Conservation (phyloP, 2,797 vertebrate species). For the Falco rusticolus region DNA sequence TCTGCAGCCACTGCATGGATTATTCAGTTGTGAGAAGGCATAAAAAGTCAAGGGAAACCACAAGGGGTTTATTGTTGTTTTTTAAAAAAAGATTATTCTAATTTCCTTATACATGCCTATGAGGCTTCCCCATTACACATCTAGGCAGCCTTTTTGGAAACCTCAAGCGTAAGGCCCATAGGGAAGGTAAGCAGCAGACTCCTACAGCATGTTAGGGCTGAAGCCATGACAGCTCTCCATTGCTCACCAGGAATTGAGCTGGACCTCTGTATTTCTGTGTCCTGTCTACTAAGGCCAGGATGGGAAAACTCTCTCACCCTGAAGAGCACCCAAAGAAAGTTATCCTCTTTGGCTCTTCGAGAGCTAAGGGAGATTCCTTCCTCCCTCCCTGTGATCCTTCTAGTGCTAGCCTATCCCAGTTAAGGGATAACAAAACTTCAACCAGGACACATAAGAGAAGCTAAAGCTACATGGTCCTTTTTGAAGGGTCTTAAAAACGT, state of each 20-base stretch:
- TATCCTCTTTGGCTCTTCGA: neutral
- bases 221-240: neutral
- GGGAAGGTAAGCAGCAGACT: neutral
- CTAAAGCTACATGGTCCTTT: neutral
- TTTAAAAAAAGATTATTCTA: neutral
- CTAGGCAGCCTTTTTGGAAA: neutral
- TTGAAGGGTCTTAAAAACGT: neutral
- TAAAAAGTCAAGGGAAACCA: neutral
- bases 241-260: neutral
- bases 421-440: neutral
- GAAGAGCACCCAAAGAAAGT: neutral
- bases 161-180: neutral
- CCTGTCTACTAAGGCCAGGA: neutral
- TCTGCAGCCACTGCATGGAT: neutral
- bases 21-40: neutral
- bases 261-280: neutral
- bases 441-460: neutral
- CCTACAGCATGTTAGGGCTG: rapidly evolving
- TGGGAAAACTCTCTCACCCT: neutral
- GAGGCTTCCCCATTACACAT: neutral
- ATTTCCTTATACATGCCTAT: neutral
- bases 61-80: rapidly evolving
- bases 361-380: neutral
- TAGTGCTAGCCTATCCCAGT: neutral
- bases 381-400: neutral